Conservation (phyloP, 2,797 vertebrate species). For the Pseudotriccus pelzelni region DNA sequence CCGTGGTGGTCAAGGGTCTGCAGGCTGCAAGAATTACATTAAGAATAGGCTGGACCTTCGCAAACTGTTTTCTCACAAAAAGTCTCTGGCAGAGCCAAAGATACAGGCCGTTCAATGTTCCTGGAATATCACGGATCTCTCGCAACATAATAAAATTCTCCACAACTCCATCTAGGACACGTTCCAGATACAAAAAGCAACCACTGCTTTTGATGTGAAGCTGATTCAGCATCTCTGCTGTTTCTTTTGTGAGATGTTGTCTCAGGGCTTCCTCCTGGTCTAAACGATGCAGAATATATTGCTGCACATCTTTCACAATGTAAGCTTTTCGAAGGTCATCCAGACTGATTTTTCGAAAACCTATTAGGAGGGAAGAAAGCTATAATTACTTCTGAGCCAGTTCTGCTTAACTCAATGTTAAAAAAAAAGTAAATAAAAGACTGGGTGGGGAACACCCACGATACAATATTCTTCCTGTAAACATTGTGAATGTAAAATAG, state of each 20-base stretch:
- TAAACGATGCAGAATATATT: conserved; percentile 96
- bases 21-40: conserved; percentile 96
- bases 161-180: conserved; percentile 95
- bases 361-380: conserved; percentile 69
- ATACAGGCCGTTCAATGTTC: conserved; percentile 96
- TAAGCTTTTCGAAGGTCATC: conserved; percentile 97
- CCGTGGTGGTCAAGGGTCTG: conserved; percentile 88
- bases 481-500: background rate
- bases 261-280: conserved; percentile 97
- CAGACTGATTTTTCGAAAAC: conserved; percentile 97
- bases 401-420: background rate
- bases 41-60: conserved; percentile 95
- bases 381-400: background rate
- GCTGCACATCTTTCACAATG: conserved; percentile 99
- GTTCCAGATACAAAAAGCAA: conserved; percentile 97
- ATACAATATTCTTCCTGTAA: background rate
- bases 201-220: conserved; percentile 99
- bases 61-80: conserved; percentile 98
- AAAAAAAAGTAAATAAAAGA: background rate
- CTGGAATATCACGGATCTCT: conserved; percentile 98
- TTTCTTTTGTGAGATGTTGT: conserved; percentile 98
- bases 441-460: background rate
- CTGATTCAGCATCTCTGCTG: conserved; percentile 98
- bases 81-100: conserved; percentile 99
- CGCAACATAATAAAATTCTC: conserved; percentile 98